Evolutionary conservation across 2,113 vertebrate species (phyloP), one percentile per base, ranked within the genome.

Genomic region (Tragulus kanchil): DNA sequence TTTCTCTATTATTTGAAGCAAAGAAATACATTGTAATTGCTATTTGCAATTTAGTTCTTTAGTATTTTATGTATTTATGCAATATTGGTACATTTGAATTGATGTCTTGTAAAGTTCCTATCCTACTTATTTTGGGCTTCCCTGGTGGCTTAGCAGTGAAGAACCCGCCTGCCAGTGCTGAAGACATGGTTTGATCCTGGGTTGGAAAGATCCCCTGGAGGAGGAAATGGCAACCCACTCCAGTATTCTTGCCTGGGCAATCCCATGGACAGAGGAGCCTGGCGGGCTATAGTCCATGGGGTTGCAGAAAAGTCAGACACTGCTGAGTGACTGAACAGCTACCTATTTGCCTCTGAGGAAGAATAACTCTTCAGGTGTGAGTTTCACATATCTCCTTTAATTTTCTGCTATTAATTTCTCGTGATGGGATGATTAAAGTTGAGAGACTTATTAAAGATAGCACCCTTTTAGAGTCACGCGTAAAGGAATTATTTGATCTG

Each of bases 21-120:
- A 91, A 85, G 94, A 77, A 77, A 58, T 87, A n/a, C 58, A 65
- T 61, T 59, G 79, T 90, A 5, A 17, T 45, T 73, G 36, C 42
- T 95, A 3, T 12, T 82, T 81, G 7, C 86, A 65, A 71, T 81
- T 67, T 36, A 56, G 23, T 77, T 85, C 6, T 58, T 59, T 77
- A 25, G 50, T 91, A 4, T 95, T 93, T 94, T 93, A 73, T 78
- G 92, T 5, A 54, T 3, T 50, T 89, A 28, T 13, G 19, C 89
- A 75, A 82, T 93, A 86, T 78, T 82, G 79, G 71, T 93, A 48
- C 13, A 65, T 94, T 94, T 85, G 89, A 95, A 82, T 65, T 96
- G 67, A 84, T 71, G 75, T 84, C 12, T 62, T 88, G 85, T 82
- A 31, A 82, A 42, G 6, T 75, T 64, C 17, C 15, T 86, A 11